Evolutionary conservation across 2,797 vertebrate genomes (phyloP).

Genomic region (Silurus lanzhouensis): DNA sequence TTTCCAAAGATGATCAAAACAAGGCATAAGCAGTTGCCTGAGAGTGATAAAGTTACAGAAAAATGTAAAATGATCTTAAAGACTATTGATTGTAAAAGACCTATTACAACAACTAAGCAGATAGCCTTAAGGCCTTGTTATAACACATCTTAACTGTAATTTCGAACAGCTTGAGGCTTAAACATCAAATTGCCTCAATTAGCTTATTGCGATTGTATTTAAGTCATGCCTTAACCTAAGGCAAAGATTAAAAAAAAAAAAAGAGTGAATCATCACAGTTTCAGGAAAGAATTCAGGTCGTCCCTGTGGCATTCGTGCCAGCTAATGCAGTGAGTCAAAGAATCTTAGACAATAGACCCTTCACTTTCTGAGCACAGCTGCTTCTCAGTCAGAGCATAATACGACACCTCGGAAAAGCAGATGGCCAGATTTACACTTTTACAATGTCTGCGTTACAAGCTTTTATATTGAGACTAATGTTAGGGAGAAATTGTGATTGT

Average conservation of each 20-base stretch:
- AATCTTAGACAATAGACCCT: slow-evolving; percentile 23
- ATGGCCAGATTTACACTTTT: slow-evolving; percentile 5
- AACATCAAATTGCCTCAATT: not conserved
- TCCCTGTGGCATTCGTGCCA: not conserved
- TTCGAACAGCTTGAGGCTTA: not conserved
- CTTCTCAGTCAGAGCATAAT: not conserved
- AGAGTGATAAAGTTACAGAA: not conserved
- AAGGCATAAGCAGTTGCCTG: no score
- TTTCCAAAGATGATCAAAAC: no score
- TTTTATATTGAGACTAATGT: not conserved
- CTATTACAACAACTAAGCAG: not conserved
- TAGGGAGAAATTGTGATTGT: not conserved
- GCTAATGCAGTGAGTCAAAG: slow-evolving; percentile 41
- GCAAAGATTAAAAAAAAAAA: not conserved
- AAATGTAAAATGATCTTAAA: not conserved
- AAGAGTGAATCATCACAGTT: slow-evolving; percentile 40
- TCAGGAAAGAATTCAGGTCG: slow-evolving; percentile 5
- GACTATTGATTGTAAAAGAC: not conserved
- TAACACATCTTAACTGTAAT: not conserved
- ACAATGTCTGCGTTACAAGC: not conserved
- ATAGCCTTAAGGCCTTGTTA: not conserved
- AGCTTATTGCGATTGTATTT: not conserved
- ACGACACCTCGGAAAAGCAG: slow-evolving; percentile 10
- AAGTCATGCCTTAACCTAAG: slow-evolving; percentile 7
- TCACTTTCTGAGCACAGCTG: slow-evolving; percentile 18